Base-by-base conservation (phyloP, 2,888 invertebrate species). In the Clostera curtula region DNA sequence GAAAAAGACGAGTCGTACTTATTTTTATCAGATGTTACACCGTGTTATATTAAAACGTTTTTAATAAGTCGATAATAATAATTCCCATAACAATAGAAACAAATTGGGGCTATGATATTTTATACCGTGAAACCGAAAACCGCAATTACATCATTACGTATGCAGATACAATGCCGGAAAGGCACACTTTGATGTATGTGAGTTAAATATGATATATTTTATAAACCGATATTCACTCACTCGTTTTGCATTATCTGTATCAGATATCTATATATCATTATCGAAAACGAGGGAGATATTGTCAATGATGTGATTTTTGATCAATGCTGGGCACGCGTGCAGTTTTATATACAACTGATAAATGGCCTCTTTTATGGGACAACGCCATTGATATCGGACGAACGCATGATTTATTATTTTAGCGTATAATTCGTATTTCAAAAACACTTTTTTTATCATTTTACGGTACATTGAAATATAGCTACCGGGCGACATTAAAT, bases 121-220 rank as follows among this genome's bases (percentile, higher is more conserved):
- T 35, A 35, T 52, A 45, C 56, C 59, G 49, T 62, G 46, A 61
- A 67, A 56, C 61, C 61, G 62, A 61, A 55, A 65, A 59, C 58
- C 61, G 43, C 61, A 42, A 36, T 25, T 35, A 34, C 16, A 30
- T 45, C 22, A 50, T 64, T 61, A 60, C 56, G 47, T 62, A 73
- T 73, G 70, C 68, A 71, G 63, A 69, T 69, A 52, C 46, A 64
- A 70, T 62, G 46, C 49, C 51, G 49, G 56, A 41, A 36, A 43
- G 55, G 57, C 56, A 47, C 44, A 48, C 53, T 56, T 56, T 68
- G 65, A 72, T 67, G 48, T 62, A 77, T 62, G 49, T 48, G 51
- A 55, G 51, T 74, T 71, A 73, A 67, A 74, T 76, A n/a, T n/a
- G n/a, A n/a, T n/a, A n/a, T n/a, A 68, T 73, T 73, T 64, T 66